Base-by-base conservation (phyloP, 2,113 vertebrate genomes). In the Chaetodon trifascialis region DNA sequence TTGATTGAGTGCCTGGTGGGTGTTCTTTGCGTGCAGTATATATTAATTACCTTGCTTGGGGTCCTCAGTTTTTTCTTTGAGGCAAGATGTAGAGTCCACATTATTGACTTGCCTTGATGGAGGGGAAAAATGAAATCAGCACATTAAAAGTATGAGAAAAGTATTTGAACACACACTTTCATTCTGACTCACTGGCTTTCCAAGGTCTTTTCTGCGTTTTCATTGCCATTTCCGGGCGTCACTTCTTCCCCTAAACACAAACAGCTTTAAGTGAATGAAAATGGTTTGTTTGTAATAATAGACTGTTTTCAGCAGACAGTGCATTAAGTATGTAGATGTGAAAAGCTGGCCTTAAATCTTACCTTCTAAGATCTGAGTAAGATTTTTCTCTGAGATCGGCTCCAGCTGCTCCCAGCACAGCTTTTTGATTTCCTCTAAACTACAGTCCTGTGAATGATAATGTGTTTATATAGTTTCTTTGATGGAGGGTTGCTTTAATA, bases 341-440 rank as follows among this genome's bases (percentile, higher is more conserved):
- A 68, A 44, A 68, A 36, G 54, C n/a, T 4, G 40, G 12, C 10
- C 16, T 34, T 0, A 34, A 64, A 63, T 80, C 92, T 94, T 95
- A 99, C 98, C 98, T 89, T 97, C 96, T 85, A 99, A 94, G 89
- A 99, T 99, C 94, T 96, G 97, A 87, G 96, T 86, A 4, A 99
- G 93, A 66, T 96, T 97, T 86, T 94, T 97, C 90, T 98, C 96
- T 19, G 96, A 96, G 76, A 99, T 94, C 34, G 96, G 94, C 63
- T 97, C 96, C 94, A 99, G 94, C 54, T 99, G 98, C 85, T 99
- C 97, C 94, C 96, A 95, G 86, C 98, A 99, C 55, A 99, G 95
- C 36, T 89, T 96, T 94, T 97, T 97, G 85, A 99, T 98, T 95
- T 99, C 98, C 0, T 97, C 96, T 89, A 97, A 91, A 72, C 95